Evolutionary conservation across 2,113 vertebrate genomes (phyloP), one percentile per base, ranked within the genome.

Genomic region (Passer montanus): DNA sequence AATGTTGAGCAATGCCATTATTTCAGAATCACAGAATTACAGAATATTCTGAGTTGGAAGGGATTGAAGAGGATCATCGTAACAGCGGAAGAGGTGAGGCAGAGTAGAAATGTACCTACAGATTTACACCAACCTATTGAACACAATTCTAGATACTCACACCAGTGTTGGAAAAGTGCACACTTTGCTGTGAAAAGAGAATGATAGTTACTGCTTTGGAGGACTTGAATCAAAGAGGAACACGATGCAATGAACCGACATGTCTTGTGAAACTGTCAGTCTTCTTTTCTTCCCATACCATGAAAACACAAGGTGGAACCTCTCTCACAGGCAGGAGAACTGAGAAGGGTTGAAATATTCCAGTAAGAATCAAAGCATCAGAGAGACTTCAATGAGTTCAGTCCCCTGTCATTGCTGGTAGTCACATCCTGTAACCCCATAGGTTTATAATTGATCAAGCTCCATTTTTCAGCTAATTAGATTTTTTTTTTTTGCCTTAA

Each of bases 401-500:
- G 47, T 94, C 89, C 72, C 76, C 27, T 92, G 60, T 47, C 76
- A 41, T 56, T 92, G 55, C 68, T 90, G 67, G 41, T 50, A 90
- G 76, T 81, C 79, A 90, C 13, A 67, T 74, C 41, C 46, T 35
- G 12, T 95, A 96, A 92, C 79, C 85, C 88, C 90, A 77, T 7
- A 93, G 79, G 92, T 93, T 90, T 80, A 70, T 46, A 94, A 83
- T 14, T 74, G 53, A 90, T 88, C 86, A 89, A 93, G 55, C 7
- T 84, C 90, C 50, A 81, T 90, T 95, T 92, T 90, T 84, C 72
- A 93, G 56, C 72, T 94, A 95, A 95, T 97, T 95, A 86, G 90
- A 70, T 74, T 87, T 89, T 88, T 67, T 89, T 88, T 67, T 89
- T 87, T 91, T 79, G 4, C 35, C 11, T 76, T 88, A 90, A 89